Percentiles rank a stretch among this genome's conserved stretches.
Conservation (phyloP, 2,888 invertebrate genomes). For the Hyposoter dolosus region DNA sequence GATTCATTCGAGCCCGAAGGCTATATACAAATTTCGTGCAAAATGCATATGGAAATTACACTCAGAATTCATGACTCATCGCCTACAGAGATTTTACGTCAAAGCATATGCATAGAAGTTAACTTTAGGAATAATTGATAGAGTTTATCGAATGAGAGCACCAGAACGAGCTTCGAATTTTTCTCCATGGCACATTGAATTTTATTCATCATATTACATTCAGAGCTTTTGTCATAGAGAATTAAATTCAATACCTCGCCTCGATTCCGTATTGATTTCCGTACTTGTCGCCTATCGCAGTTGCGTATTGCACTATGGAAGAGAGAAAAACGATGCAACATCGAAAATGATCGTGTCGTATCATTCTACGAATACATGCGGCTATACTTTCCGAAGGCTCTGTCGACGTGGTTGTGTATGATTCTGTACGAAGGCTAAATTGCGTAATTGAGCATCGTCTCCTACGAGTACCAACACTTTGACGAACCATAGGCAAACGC, state of each 20-base stretch:
- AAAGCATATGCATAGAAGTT: not conserved
- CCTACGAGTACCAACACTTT: not conserved
- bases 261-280: constrained; percentile 55
- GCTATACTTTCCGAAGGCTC: constrained; percentile 43
- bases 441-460: constrained; percentile 60
- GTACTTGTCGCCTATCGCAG: constrained; percentile 31
- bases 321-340: constrained; percentile 36
- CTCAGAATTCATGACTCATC: not conserved
- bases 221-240: constrained; percentile 12
- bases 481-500: constrained; percentile 4
- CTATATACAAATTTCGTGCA: not conserved
- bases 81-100: not conserved
- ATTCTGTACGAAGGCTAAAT: constrained; percentile 52
- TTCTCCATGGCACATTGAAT: not conserved
- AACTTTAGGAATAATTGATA: not conserved
- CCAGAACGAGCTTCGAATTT: not conserved
- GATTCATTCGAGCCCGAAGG: not conserved
- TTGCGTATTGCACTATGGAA: constrained; percentile 13
- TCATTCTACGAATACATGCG: not conserved
- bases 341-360: constrained; percentile 39
- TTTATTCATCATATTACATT: constrained; percentile 6
- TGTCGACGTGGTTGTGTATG: constrained; percentile 41
- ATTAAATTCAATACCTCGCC: constrained; percentile 36
- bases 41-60: not conserved
- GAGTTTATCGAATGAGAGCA: not conserved